A percentile compares a stretch with the other conserved stretches of the same genome.
These are phyloP conservation scores for Myiotriccus ornatus DNA, from an alignment of 2,797 vertebrate genomes.

Conservation along the genomic window DNA sequence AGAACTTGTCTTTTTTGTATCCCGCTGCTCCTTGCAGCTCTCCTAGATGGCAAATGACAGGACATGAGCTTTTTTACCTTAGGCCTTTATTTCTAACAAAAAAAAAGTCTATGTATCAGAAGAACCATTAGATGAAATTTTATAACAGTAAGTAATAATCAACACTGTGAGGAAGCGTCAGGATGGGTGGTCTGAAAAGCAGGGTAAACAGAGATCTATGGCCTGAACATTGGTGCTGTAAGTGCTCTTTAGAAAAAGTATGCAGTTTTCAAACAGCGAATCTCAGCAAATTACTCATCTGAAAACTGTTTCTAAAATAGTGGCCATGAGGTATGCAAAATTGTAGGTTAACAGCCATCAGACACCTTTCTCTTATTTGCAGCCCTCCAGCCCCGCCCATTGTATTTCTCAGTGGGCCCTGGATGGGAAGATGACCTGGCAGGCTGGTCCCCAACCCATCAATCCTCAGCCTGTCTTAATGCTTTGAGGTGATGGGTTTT, in stretches of 20 bases:
- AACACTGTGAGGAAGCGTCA: neutral
- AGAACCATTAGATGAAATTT: neutral
- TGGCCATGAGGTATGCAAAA: neutral
- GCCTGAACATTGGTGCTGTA: neutral
- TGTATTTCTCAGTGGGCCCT: neutral
- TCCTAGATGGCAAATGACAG: neutral
- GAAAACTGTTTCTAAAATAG: slow-evolving; percentile 38
- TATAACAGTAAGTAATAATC: neutral
- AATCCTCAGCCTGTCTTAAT: neutral
- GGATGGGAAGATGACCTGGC: neutral
- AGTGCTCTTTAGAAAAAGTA: neutral
- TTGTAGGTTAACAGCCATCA: neutral
- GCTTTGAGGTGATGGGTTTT: neutral
- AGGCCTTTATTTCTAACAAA: neutral
- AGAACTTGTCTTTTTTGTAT: slow-evolving; percentile 51
- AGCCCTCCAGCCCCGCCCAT: neutral
- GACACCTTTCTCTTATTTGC: neutral
- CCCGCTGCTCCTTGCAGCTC: neutral
- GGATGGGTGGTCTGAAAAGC: slow-evolving; percentile 50
- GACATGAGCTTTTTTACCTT: neutral
- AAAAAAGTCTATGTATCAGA: neutral
- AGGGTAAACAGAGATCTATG: neutral
- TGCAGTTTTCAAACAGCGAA: slow-evolving; percentile 19
- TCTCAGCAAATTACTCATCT: neutral
- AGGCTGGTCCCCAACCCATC: neutral